A percentile compares a stretch with the other conserved stretches of the same genome.
Conservation (phyloP, 2,113 vertebrate genomes). For the Cariama cristata region DNA sequence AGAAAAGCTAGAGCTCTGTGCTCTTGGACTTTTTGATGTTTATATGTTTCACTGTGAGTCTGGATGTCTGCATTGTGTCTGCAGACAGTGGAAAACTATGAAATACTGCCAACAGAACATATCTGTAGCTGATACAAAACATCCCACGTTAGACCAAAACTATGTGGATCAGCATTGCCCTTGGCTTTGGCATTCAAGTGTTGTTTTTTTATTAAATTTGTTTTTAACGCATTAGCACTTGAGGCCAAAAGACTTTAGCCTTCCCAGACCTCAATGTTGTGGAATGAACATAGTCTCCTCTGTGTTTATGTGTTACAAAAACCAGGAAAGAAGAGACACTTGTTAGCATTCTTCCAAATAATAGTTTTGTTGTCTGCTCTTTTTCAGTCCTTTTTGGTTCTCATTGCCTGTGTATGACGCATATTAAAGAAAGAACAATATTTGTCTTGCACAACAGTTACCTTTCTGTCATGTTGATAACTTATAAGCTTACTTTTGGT, state of each 20-base stretch:
- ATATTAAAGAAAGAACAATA: not conserved
- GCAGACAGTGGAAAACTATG: not conserved
- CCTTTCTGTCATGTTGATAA: not conserved
- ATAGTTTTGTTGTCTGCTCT: not conserved
- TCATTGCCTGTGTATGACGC: not conserved
- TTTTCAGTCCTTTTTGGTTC: not conserved
- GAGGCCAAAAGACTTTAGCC: not conserved
- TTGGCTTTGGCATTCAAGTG: not conserved
- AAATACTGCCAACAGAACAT: not conserved
- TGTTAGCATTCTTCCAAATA: not conserved
- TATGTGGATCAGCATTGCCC: not conserved
- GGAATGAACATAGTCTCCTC: not conserved
- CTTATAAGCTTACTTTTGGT: not conserved
- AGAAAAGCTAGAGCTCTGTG: not conserved
- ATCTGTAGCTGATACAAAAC: not conserved
- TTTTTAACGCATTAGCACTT: not conserved
- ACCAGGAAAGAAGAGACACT: not conserved
- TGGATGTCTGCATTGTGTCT: not conserved
- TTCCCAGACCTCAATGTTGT: not conserved
- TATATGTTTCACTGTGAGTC: not conserved
- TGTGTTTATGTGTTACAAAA: not conserved
- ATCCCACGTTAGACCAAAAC: not conserved
- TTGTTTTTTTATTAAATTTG: not conserved
- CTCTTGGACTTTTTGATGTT: not conserved
- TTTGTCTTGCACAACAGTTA: not conserved